phyloP scores from a whole-genome alignment of 2,113 vertebrate species.

The Paradisaea rubra region DNA sequence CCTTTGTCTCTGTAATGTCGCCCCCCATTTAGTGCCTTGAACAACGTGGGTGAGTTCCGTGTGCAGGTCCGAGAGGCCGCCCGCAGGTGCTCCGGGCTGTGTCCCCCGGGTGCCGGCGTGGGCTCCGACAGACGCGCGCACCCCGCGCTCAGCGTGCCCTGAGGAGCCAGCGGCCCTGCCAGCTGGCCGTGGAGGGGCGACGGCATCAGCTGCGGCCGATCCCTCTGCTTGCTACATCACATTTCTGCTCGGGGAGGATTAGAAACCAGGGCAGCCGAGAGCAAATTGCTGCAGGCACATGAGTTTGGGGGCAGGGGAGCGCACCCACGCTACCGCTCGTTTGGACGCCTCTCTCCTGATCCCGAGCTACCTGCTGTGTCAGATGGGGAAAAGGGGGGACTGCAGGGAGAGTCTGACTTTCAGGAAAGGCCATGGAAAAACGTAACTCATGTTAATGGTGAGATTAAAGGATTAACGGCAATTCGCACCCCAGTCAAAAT shows the following conservation, averaged over 20 bases:
- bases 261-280: not conserved
- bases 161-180: conserved; percentile 43
- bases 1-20: not conserved
- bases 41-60: rapidly evolving
- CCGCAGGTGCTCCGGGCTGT: not conserved
- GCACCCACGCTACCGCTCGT: rapidly evolving
- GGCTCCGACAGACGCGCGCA: not conserved
- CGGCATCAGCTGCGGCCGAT: conserved; percentile 34
- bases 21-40: not conserved
- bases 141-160: conserved; percentile 27
- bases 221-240: not conserved
- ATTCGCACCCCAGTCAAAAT: not conserved
- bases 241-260: conserved; percentile 37
- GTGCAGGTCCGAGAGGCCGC: not conserved
- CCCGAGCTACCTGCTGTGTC: not conserved
- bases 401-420: not conserved
- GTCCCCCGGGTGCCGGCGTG: not conserved
- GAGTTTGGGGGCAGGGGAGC: not conserved
- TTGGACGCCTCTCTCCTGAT: not conserved
- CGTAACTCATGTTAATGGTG: not conserved
- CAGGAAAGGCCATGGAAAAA: not conserved
- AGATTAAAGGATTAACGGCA: conserved; percentile 27
- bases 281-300: not conserved
- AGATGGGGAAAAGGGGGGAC: not conserved
- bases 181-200: not conserved